Conservation (phyloP, 1,140 invertebrate species). For the Panagrolaimus sp. region DNA sequence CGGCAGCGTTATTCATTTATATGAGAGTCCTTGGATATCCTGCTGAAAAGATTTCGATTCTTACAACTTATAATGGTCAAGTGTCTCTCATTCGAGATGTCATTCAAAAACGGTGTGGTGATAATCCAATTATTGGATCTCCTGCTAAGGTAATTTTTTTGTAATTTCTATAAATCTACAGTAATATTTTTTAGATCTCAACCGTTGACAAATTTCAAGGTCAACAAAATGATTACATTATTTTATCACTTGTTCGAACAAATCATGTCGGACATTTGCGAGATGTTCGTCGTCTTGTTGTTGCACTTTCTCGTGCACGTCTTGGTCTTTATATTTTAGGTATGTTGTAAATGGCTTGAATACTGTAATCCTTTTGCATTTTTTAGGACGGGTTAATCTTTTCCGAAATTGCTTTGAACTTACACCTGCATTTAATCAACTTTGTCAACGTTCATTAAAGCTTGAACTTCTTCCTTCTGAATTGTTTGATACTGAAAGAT, state of each 20-base stretch:
- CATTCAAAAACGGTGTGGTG: constrained; percentile 83
- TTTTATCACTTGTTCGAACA: constrained; percentile 89
- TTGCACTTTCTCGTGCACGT: constrained; percentile 94
- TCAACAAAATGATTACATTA: constrained; percentile 96
- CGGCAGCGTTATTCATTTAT: constrained; percentile 95
- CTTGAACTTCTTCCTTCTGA: constrained; percentile 52
- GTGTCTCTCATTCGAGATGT: constrained; percentile 94
- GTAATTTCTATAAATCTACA: constrained; percentile 59
- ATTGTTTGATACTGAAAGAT: constrained; percentile 37
- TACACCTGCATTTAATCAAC: constrained; percentile 83
- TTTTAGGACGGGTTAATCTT: constrained; percentile 75
- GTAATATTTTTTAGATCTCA: constrained; percentile 61
- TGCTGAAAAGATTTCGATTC: constrained; percentile 90
- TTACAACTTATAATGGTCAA: constrained; percentile 99
- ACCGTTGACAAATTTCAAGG: constrained; percentile 99
- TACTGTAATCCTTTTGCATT: no score
- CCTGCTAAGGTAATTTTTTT: constrained; percentile 72
- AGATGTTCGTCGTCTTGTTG: constrained; percentile 89
- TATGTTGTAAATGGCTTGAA: no score
- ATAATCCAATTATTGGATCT: constrained; percentile 89
- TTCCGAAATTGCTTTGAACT: constrained; percentile 96
- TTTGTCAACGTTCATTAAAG: constrained; percentile 58
- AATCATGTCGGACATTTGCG: constrained; percentile 89
- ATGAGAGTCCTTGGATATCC: constrained; percentile 96
- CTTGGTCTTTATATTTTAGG: constrained; percentile 93